Conservation (phyloP, 2,113 vertebrate species). For the Hydrochoerus hydrochaeris region DNA sequence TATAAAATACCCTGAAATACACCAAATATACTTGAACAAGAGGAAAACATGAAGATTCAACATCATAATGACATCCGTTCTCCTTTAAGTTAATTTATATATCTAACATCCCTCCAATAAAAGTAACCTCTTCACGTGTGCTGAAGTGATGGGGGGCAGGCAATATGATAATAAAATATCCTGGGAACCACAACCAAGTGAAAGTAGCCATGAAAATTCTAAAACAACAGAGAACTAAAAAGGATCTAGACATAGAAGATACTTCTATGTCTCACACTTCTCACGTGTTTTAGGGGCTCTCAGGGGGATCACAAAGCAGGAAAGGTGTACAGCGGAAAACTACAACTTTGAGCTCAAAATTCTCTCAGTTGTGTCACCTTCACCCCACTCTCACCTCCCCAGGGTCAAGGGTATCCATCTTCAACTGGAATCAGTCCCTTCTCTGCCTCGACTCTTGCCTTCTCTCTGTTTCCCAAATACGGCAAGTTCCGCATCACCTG, state of each 20-base stretch:
- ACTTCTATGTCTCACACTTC: background rate
- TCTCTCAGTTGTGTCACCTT: background rate
- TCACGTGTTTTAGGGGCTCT: background rate
- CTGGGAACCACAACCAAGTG: background rate
- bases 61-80: background rate
- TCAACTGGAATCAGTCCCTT: background rate
- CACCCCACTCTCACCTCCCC: background rate
- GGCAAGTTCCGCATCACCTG: background rate
- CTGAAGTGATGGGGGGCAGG: background rate
- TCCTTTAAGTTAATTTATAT: background rate
- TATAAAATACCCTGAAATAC: background rate
- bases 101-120: background rate
- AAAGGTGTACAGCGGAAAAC: background rate
- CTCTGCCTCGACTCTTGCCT: background rate
- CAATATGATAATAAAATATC: background rate
- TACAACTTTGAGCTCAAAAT: background rate
- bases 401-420: background rate
- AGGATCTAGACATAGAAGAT: background rate
- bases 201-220: background rate
- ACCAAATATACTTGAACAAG: background rate
- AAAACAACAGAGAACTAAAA: background rate
- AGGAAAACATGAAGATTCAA: background rate
- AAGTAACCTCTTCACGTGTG: background rate
- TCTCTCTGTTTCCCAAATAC: background rate
- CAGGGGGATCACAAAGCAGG: background rate